Conservation (phyloP, 2,113 vertebrate genomes). For the Copsychus sechellarum region DNA sequence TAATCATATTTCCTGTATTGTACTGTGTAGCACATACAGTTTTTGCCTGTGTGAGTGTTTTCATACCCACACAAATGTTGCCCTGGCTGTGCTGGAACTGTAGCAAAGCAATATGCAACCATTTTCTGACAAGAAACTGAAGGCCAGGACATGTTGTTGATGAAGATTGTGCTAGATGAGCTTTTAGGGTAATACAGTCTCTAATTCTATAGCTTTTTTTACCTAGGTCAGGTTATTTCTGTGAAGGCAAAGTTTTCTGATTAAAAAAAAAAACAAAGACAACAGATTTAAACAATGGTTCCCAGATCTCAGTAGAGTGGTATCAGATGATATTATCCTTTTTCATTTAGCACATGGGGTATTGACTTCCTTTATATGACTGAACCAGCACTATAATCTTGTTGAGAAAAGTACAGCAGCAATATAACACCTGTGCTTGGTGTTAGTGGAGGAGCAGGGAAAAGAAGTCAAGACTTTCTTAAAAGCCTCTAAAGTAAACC, state of each 20-base stretch:
- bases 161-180: background rate
- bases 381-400: background rate
- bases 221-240: background rate
- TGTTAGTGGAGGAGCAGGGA: background rate
- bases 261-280: accelerated
- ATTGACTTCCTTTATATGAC: background rate
- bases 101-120: background rate
- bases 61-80: background rate
- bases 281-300: background rate
- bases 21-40: background rate
- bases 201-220: background rate
- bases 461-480: background rate
- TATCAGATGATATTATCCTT: background rate
- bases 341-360: background rate
- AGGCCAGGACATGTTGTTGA: background rate
- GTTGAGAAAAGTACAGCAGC: background rate
- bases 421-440: background rate
- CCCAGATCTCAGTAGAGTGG: background rate
- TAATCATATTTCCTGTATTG: accelerated
- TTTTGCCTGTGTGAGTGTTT: background rate
- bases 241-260: background rate
- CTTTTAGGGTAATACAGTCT: background rate
- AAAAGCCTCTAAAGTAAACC: background rate
- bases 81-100: background rate
- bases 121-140: background rate